A percentile compares a stretch with the other conserved stretches of the same genome.
These are phyloP conservation scores for Geopemphigus sp. DNA, from an alignment of 1,140 invertebrate genomes.

Conservation along the genomic window DNA sequence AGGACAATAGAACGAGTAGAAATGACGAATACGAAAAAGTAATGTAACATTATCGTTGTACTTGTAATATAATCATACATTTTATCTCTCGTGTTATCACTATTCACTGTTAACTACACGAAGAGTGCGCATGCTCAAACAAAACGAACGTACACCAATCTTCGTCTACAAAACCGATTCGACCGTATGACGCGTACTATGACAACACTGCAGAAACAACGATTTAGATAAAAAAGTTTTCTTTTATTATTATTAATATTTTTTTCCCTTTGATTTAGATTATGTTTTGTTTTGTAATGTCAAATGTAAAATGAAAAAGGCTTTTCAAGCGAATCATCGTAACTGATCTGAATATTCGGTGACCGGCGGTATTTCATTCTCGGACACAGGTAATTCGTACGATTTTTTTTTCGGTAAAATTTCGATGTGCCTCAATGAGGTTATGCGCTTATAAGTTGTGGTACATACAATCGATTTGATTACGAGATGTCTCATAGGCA, in stretches of 20 bases:
- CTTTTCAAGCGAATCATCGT: not conserved
- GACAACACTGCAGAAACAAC: constrained; percentile 27
- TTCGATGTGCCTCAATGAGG: constrained; percentile 14
- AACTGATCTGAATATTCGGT: not conserved
- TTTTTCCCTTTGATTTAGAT: not conserved
- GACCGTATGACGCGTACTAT: constrained; percentile 9
- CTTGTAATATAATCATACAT: not conserved
- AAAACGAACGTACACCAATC: not conserved
- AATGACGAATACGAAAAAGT: not conserved
- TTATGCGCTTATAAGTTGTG: constrained; percentile 29
- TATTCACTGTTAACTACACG: not conserved
- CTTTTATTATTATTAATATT: no score
- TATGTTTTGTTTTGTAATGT: constrained; percentile 24
- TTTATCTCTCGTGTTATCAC: constrained; percentile 3
- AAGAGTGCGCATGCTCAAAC: not conserved
- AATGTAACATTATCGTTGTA: not conserved
- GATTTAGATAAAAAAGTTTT: constrained; percentile 30
- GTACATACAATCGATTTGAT: constrained; percentile 43
- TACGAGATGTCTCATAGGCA: constrained; percentile 23
- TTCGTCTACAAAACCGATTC: not conserved
- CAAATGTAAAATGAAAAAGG: not conserved
- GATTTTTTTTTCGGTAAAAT: constrained; percentile 34
- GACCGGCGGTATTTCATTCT: not conserved
- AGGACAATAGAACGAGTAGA: not conserved
- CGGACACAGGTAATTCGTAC: constrained; percentile 25